Conservation (phyloP, 2,113 vertebrate species). For the Geococcyx californianus region DNA sequence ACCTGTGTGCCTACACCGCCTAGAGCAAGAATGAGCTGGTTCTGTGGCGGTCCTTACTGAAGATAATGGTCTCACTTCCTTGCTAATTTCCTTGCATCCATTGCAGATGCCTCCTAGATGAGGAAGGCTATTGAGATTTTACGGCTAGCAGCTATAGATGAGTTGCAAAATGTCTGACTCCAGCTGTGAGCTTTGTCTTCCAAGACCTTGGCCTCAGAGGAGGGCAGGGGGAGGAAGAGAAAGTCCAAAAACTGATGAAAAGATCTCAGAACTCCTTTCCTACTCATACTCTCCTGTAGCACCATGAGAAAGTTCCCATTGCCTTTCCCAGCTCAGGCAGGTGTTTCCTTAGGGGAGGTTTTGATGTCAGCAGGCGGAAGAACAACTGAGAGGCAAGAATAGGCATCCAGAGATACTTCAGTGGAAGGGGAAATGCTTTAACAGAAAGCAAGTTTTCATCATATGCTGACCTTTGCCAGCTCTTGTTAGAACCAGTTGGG, state of each 20-base stretch:
- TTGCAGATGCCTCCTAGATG: background rate
- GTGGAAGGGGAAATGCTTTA: background rate
- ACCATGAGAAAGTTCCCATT: background rate
- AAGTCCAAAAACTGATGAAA: background rate
- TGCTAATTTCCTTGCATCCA: background rate
- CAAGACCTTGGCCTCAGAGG: background rate
- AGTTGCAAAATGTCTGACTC: background rate
- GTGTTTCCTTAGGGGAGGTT: slow-evolving; percentile 27
- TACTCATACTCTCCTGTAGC: background rate
- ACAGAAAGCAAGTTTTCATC: background rate
- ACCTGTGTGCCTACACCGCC: no score
- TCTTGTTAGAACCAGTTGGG: background rate
- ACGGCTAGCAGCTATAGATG: background rate
- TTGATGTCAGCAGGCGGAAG: background rate
- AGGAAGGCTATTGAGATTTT: background rate
- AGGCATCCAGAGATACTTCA: background rate
- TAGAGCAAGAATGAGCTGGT: background rate
- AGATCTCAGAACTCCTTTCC: background rate
- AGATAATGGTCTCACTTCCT: background rate
- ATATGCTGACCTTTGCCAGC: background rate
- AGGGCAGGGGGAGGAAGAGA: background rate
- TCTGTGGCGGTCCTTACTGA: background rate
- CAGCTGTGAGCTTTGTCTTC: background rate
- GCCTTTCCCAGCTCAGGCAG: background rate
- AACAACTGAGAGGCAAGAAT: background rate